Evolutionary conservation across 1,140 invertebrate genomes (phyloP), one percentile per base, ranked within the genome.

Genomic region (Phocides pigmalion): DNA sequence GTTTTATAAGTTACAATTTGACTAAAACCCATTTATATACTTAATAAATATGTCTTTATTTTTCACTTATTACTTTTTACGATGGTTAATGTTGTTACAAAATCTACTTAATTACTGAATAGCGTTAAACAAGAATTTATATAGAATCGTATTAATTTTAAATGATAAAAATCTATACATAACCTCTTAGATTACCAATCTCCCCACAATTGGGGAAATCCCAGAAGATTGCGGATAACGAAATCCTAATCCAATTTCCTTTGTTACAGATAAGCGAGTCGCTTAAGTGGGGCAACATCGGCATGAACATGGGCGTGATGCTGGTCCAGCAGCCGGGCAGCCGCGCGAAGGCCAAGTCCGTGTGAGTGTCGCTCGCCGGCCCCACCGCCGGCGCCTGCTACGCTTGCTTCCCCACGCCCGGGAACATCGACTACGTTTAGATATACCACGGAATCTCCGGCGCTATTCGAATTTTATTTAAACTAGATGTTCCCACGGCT

Each of bases 221-320:
- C n/a, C n/a, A n/a, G n/a, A n/a, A n/a, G n/a, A n/a, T 32, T 32
- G 8, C 2, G 3, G 4, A 22, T 20, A 12, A 20, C 1, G n/a
- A 20, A 49, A 15, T 6, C 12, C 46, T 41, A 28, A 46, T 41
- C 16, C n/a, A 58, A 44, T 58, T 73, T 56, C 68, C 69, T 35
- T 91, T 91, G 89, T 94, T 93, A 62, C 92, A 94, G 94, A 93
- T 94, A 78, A 94, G 93, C 82, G 94, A 95, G 86, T 93, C 93
- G 72, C 90, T 94, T 63, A 94, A 94, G 82, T 94, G 94, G 94
- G 94, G 94, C 72, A 94, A 92, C 86, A 92, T 94, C 74, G 93
- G 94, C 77, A 94, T 94, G 91, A 94, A 94, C 80, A 93, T 94
- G 82, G 93, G 94, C 72, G 93, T 94, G 66, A 90, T 94, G 84